Evolutionary conservation across 2,797 vertebrate genomes (phyloP).

Genomic region (Helostoma temminkii): DNA sequence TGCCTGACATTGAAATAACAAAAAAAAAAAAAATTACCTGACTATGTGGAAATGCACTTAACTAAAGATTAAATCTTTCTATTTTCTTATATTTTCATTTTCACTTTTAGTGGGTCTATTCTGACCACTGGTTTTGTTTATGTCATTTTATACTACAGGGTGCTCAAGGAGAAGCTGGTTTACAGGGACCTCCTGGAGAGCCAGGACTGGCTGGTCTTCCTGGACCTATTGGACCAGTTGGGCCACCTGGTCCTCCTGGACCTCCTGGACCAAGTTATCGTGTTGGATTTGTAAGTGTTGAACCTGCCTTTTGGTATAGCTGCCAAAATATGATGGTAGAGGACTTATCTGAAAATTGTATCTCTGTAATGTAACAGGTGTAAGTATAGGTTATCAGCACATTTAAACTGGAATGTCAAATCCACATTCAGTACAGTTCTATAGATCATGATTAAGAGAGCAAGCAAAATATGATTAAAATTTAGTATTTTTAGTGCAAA

Average conservation of each 20-base stretch:
- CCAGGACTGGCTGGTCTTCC: constrained; percentile 89
- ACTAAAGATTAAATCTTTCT: neutral
- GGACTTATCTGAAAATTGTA: neutral
- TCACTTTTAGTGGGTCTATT: too few relatives aligned
- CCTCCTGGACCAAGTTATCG: constrained; percentile 83
- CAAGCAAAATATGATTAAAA: neutral
- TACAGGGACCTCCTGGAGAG: constrained; percentile 84
- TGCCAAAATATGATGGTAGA: neutral
- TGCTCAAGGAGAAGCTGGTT: constrained; percentile 83
- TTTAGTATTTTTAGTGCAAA: neutral
- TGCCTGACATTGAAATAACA: neutral
- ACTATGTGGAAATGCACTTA: neutral
- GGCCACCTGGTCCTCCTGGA: constrained; percentile 88
- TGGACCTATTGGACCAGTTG: constrained; percentile 91
- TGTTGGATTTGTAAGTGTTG: constrained; percentile 92
- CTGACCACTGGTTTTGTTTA: neutral
- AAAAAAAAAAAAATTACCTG: too few relatives aligned
- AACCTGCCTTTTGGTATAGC: neutral
- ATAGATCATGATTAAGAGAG: neutral
- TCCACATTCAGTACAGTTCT: neutral
- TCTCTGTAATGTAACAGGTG: neutral
- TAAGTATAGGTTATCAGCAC: neutral
- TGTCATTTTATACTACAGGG: constrained; percentile 74
- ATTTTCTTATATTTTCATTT: constrained; percentile 2
- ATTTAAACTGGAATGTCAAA: neutral